phyloP scores from a whole-genome alignment of 2,888 invertebrate genomes.

The Danaus chrysippus region DNA sequence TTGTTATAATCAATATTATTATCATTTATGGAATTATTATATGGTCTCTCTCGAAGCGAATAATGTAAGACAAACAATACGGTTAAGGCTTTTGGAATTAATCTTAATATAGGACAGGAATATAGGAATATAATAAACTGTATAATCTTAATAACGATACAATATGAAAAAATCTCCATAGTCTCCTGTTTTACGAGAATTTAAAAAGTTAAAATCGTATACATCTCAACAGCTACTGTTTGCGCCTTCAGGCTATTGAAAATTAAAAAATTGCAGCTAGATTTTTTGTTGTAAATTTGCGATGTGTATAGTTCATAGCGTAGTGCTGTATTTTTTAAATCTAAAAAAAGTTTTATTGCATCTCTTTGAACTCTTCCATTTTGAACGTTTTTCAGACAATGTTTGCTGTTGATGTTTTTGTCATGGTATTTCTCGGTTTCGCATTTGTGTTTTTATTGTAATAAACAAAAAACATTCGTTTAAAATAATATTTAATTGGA shows the following conservation, averaged over 20 bases:
- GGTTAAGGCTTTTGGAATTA: too few species aligned
- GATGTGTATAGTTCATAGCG: conserved; percentile 49
- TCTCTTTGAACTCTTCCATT: conserved; percentile 16
- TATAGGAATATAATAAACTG: too few species aligned
- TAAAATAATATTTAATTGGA: too few species aligned
- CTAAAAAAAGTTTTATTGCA: conserved; percentile 25
- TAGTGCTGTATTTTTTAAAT: conserved; percentile 39
- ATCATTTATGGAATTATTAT: too few species aligned
- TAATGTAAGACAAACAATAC: too few species aligned
- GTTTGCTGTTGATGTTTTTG: conserved; percentile 1
- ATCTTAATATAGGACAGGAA: too few species aligned
- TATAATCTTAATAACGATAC: not conserved
- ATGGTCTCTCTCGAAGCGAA: too few species aligned
- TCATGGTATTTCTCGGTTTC: not conserved
- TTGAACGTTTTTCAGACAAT: not conserved
- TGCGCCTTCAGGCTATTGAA: conserved; percentile 65
- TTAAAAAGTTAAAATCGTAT: conserved; percentile 55
- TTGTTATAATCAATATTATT: too few species aligned
- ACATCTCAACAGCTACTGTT: conserved; percentile 56
- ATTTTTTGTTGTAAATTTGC: conserved; percentile 56
- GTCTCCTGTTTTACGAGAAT: conserved; percentile 36
- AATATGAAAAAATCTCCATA: conserved; percentile 22
- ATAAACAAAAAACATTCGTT: too few species aligned
- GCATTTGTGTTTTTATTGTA: too few species aligned
- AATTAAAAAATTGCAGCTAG: conserved; percentile 67